Base-by-base conservation (phyloP, 2,797 vertebrate genomes). In the Potorous gilbertii region DNA sequence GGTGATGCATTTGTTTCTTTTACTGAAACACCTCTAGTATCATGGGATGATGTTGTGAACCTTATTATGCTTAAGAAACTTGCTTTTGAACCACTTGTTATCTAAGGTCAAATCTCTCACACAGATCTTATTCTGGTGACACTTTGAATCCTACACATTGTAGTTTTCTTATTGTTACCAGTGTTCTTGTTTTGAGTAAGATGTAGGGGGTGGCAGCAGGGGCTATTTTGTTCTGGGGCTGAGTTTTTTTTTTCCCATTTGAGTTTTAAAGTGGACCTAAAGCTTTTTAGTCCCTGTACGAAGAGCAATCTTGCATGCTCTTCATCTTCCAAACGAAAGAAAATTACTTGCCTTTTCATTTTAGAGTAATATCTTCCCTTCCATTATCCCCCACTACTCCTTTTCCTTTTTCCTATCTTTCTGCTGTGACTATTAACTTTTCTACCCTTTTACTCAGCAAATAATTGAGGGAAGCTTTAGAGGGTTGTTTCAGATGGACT, bases 151-250 rank as follows among this genome's bases (percentile, higher is more conserved):
- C 55, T 95, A n/a, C 31, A 91, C 62, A 94, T 54, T 94, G 5
- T 87, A 91, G 92, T 89, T 56, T 28, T 50, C 66, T 96, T 93
- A 87, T 92, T 93, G 81, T 93, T 96, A 96, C 16, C 96, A 95
- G 40, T 94, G 87, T 93, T 95, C 90, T 97, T 94, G 59, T 91
- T 97, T 93, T 93, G 55, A 96, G 90, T 95, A 94, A 57, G 62
- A 54, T 96, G n/a, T 92, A 94, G 95, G 94, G 90, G 91, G 55
- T 94, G 96, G 89, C 95, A 95, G 66, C 94, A 92, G 91, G 59
- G 94, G 81, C 27, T 3, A 12, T 95, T 90, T 94, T 95, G 92
- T 93, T 97, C 92, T 96, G 93, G 95, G 56, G 18, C 18, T 55
- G 57, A n/a, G 74, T 3, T 93, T 96, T 89, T 95, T 94, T 94